Evolutionary conservation across 2,888 invertebrate species (phyloP), one percentile per base, ranked within the genome.

Genomic region (Ochropleura plecta): DNA sequence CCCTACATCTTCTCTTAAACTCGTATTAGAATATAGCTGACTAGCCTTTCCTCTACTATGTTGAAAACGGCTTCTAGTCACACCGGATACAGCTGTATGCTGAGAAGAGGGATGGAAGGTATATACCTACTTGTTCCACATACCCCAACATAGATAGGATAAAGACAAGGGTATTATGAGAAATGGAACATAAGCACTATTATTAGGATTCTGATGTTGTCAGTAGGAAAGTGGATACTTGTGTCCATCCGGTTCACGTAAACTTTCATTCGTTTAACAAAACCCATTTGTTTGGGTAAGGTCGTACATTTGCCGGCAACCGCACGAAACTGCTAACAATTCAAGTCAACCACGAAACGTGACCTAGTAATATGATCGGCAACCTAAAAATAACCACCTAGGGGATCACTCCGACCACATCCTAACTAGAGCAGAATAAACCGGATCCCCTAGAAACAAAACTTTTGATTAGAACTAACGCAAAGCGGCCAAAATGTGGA

Each of bases 401-500:
- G 44, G 63, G 57, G 42, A 64, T 65, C 66, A 73, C 14, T 64
- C 44, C n/a, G 60, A 46, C 51, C 64, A 46, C 73, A 65, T 57
- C 64, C 10, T 53, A 69, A 55, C 14, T 44, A 57, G 74, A 77
- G 81, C 79, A 68, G 87, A 82, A 51, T 40, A n/a, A 86, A 84
- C 86, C 62, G 76, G 87, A 82, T 87, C 78, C 60, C 70, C 70
- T 79, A 79, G 75, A 76, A 77, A 84, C 83, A 75, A 87, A 87
- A 86, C 65, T 76, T 76, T 86, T 89, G 86, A 88, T 89, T 83
- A 85, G 64, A 86, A 88, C 87, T 77, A 84, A 85, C 76, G 85
- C 49, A 49, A 71, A 70, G 74, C 87, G 73, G 85, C 71, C 70
- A 72, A 73, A 82, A 82, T 81, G 78, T 84, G 77, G 88, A 87